Conservation (phyloP, 1,140 invertebrate species). For the Ostrea denselamellosa region DNA sequence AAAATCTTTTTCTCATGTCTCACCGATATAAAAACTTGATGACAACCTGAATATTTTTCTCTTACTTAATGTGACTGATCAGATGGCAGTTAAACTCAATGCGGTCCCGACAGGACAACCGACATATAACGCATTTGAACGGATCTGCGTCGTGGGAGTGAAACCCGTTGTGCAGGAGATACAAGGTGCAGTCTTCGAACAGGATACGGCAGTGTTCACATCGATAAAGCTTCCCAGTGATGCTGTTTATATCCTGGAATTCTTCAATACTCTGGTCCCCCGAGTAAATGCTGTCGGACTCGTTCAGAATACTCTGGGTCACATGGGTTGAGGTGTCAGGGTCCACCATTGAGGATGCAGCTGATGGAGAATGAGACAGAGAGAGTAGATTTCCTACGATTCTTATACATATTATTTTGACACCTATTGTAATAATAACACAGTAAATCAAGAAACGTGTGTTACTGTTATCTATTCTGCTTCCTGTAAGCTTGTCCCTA, state of each 20-base stretch:
- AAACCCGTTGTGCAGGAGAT: conserved; percentile 75
- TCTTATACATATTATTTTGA: too few species aligned
- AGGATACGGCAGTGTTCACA: conserved; percentile 76
- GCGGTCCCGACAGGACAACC: conserved; percentile 69
- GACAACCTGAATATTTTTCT: background rate
- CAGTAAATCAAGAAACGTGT: too few species aligned
- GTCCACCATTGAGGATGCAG: conserved; percentile 37
- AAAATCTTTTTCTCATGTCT: background rate
- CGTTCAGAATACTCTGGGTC: conserved; percentile 59
- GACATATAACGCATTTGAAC: conserved; percentile 75
- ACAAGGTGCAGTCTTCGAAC: conserved; percentile 74
- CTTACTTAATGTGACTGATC: conserved; percentile 74
- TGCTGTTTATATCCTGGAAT: conserved; percentile 54
- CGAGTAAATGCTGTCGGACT: conserved; percentile 50
- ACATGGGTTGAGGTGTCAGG: conserved; percentile 59
- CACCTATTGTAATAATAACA: too few species aligned
- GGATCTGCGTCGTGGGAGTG: conserved; percentile 74
- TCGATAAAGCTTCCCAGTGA: conserved; percentile 69
- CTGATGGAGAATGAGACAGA: background rate
- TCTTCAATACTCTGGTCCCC: conserved; percentile 57
- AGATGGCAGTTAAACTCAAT: conserved; percentile 77
- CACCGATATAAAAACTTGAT: background rate
- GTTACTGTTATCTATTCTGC: too few species aligned
- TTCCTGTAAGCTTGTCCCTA: too few species aligned
- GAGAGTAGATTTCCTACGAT: background rate